These are phyloP conservation scores for Embidobia sp. DNA, from an alignment of 2,888 invertebrate genomes.

Conservation along the genomic window DNA sequence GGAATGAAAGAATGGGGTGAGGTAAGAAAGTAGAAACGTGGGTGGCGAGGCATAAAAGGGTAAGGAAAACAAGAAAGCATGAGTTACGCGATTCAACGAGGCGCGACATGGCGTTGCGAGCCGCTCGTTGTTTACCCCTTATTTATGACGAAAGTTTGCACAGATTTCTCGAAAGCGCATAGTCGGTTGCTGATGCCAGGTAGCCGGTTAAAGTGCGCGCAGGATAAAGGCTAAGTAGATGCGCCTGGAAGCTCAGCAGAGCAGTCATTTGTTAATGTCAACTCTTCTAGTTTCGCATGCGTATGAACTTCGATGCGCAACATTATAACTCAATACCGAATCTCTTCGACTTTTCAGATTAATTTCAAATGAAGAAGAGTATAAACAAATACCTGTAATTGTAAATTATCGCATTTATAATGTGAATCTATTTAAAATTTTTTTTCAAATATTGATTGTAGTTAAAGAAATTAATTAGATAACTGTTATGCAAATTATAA, in stretches of 20 bases:
- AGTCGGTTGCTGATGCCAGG: constrained; percentile 67
- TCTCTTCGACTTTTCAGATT: constrained; percentile 20
- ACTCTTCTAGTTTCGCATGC: constrained; percentile 53
- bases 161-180: constrained; percentile 77
- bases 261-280: constrained; percentile 77
- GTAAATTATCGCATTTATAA: too few relatives aligned
- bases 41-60: constrained; percentile 48
- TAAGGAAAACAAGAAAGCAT: constrained; percentile 64
- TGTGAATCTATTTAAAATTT: too few relatives aligned
- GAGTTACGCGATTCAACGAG: constrained; percentile 70
- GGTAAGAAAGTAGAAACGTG: constrained; percentile 34
- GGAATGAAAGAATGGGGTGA: constrained; percentile 54
- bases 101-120: constrained; percentile 51
- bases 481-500: too few relatives aligned
- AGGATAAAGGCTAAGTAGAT: constrained; percentile 57
- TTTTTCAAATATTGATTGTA: too few relatives aligned
- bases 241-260: constrained; percentile 68
- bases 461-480: too few relatives aligned
- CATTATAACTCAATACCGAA: constrained; percentile 34
- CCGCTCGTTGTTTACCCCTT: constrained; percentile 78
- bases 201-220: constrained; percentile 69
- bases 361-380: constrained; percentile 14
- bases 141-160: constrained; percentile 80
- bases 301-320: constrained; percentile 32
- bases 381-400: too few relatives aligned